Evolutionary conservation across 2,888 invertebrate species (phyloP).

Genomic region (Ormyrus labotus): DNA sequence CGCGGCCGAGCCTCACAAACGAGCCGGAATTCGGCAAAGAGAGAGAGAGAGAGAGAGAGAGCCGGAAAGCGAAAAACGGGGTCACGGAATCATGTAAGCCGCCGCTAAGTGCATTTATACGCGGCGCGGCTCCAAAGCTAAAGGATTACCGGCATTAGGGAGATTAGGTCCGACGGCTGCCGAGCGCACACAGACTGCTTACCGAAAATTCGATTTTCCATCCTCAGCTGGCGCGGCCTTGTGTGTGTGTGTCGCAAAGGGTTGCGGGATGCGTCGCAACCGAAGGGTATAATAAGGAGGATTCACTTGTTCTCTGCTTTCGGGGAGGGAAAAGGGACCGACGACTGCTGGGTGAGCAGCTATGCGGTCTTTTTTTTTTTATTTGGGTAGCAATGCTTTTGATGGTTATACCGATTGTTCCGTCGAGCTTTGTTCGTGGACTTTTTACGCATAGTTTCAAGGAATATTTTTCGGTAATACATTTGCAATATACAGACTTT

Average conservation of each 20-base stretch:
- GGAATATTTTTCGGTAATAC: too few relatives aligned
- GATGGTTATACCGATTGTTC: too few relatives aligned
- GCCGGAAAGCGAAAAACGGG: conserved; percentile 20
- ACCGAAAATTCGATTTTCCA: conserved; percentile 43
- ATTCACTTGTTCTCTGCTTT: conserved; percentile 1
- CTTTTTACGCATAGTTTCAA: too few relatives aligned
- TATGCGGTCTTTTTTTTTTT: too few relatives aligned
- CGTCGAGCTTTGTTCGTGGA: too few relatives aligned
- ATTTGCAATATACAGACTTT: too few relatives aligned
- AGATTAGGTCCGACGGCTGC: conserved; percentile 59
- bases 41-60: background rate
- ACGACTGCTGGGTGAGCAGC: background rate
- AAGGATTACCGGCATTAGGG: conserved; percentile 72
- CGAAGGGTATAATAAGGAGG: background rate
- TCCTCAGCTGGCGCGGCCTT: background rate
- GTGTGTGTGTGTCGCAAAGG: conserved; percentile 5
- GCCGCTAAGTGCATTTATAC: conserved; percentile 66
- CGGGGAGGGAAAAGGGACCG: background rate
- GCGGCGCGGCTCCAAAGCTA: conserved; percentile 65
- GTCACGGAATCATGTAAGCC: background rate
- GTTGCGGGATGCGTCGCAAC: background rate
- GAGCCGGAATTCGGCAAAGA: too few relatives aligned
- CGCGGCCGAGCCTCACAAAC: too few relatives aligned
- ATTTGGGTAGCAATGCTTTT: too few relatives aligned
- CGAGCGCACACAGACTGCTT: background rate